Base-by-base conservation (phyloP, 2,113 vertebrate species). In the Chascanopsetta lugubris region DNA sequence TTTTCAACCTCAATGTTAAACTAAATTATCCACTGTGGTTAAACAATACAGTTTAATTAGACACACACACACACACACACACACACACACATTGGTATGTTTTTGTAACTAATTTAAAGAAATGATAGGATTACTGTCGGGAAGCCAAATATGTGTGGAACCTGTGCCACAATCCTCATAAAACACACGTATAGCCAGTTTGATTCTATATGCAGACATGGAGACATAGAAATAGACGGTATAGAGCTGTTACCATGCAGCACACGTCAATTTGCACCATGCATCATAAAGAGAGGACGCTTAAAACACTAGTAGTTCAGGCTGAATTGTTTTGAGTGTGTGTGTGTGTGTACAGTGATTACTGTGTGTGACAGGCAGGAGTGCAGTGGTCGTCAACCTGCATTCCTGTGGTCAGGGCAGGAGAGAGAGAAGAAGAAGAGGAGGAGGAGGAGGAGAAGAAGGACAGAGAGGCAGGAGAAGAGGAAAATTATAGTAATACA, bases 341-440 rank as follows among this genome's bases (percentile, higher is more conserved):
- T 51, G 8, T 29, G n/a, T 6, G 25, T 57, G 22, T 68, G 49
- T 36, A 22, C 43, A 20, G 27, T 83, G 75, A 85, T 79, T 82
- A 43, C 38, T 66, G 67, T 70, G 59, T 45, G 68, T 75, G 57
- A 69, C 61, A 53, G 36, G 73, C 54, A 29, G 32, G 29, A 58
- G 48, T 8, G 34, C 53, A 32, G 51, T 38, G 61, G 76, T 67
- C 76, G 77, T 79, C 29, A 1, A 34, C 25, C 42, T 65, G 62
- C 73, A 77, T 83, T 88, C 81, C 78, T 80, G 67, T 56, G 77
- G 85, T 75, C 29, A 45, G 45, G 61, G 21, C 12, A 27, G 48
- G 47, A 20, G 50, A 61, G 22, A 48, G 47, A 24, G 27, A 53
- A n/a, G 47, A 48, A 4, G 11, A 20, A 48, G 17, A n/a, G 7